A percentile compares a stretch with the other conserved stretches of the same genome.
Conservation (phyloP, 1,140 invertebrate species). For the Meloidogyne floridensis region DNA sequence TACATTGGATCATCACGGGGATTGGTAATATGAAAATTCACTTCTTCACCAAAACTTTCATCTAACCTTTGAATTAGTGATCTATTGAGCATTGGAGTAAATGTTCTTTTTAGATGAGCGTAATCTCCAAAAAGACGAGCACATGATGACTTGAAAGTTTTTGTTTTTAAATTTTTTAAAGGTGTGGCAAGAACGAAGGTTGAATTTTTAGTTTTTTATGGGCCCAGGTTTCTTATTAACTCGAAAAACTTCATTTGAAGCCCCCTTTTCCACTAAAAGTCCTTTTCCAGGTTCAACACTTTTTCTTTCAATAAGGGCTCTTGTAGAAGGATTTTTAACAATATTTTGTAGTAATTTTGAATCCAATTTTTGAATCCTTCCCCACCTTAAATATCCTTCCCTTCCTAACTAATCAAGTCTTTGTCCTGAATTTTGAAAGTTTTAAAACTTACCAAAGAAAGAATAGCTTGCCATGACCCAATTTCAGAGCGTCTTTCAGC, state of each 20-base stretch:
- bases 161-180: too few relatives aligned
- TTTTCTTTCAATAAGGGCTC: background rate
- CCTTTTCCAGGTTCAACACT: conserved; percentile 2
- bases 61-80: background rate
- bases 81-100: background rate
- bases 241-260: too few relatives aligned
- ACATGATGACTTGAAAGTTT: background rate
- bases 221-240: too few relatives aligned
- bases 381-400: too few relatives aligned
- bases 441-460: background rate
- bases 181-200: too few relatives aligned
- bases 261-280: background rate
- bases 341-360: background rate
- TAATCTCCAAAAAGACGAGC: background rate
- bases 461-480: background rate
- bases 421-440: background rate
- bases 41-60: conserved; percentile 9
- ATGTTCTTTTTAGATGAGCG: background rate
- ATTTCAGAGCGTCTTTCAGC: background rate
- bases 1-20: background rate
- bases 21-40: conserved; percentile 1
- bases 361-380: background rate
- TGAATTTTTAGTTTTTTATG: too few relatives aligned
- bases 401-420: too few relatives aligned
- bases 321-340: background rate